Evolutionary conservation across 2,888 invertebrate genomes (phyloP).

Genomic region (Plagodis pulveraria): DNA sequence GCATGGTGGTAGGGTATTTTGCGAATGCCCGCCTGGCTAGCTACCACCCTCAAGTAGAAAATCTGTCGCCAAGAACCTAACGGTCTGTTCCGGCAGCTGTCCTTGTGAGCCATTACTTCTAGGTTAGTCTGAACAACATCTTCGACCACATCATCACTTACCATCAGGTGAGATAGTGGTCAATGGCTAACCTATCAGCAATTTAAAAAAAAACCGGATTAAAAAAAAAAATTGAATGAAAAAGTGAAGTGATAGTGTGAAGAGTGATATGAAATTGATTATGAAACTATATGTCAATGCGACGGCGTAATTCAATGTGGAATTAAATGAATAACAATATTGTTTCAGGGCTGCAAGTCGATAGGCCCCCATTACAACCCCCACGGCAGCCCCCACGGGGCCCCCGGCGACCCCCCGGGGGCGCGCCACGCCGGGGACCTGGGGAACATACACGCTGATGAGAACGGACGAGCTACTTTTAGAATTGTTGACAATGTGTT

Average conservation of each 20-base stretch:
- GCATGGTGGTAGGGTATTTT: too few relatives aligned
- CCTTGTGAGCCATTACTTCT: too few relatives aligned
- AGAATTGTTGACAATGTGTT: constrained; percentile 64
- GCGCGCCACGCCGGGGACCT: constrained; percentile 95
- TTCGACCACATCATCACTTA: too few relatives aligned
- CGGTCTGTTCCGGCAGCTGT: too few relatives aligned
- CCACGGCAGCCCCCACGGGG: constrained; percentile 89
- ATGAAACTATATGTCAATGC: not conserved
- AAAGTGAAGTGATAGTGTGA: not conserved
- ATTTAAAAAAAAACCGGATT: too few relatives aligned
- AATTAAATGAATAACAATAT: not conserved
- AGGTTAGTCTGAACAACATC: too few relatives aligned
- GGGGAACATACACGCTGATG: constrained; percentile 91
- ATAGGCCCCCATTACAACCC: constrained; percentile 97
- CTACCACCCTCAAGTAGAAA: too few relatives aligned
- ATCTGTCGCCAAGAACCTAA: too few relatives aligned
- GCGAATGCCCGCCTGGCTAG: too few relatives aligned
- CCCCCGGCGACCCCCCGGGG: constrained; percentile 85
- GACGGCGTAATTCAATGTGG: not conserved
- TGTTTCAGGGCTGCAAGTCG: constrained; percentile 92
- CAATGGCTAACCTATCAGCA: too few relatives aligned
- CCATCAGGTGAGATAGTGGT: too few relatives aligned
- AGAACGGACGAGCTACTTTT: constrained; percentile 87
- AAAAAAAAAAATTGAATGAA: too few relatives aligned
- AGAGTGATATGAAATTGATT: not conserved